These are phyloP conservation scores for Oncorhynchus keta DNA, from an alignment of 2,113 vertebrate genomes.

Conservation along the genomic window DNA sequence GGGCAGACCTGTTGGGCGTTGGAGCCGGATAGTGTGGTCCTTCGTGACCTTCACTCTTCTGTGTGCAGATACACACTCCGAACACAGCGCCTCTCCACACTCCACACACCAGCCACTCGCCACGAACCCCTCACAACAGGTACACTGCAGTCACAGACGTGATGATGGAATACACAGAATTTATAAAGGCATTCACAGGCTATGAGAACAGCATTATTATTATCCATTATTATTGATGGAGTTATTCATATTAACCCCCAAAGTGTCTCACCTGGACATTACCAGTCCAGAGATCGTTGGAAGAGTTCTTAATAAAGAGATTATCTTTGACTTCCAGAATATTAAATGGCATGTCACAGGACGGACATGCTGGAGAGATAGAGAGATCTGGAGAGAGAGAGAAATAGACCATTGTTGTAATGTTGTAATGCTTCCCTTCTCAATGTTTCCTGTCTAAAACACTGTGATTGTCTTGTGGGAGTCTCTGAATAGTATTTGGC, in stretches of 20 bases:
- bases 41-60: conserved; percentile 83
- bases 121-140: conserved; percentile 74
- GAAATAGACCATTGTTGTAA: too few species aligned
- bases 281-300: too few species aligned
- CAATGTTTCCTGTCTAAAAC: too few species aligned
- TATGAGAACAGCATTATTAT: too few species aligned
- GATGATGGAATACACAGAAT: neutral
- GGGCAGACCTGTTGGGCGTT: too few species aligned
- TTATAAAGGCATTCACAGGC: too few species aligned
- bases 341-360: conserved; percentile 34
- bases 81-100: conserved; percentile 81
- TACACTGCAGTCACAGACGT: conserved; percentile 38
- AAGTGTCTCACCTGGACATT: neutral
- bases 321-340: conserved; percentile 43
- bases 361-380: conserved; percentile 35
- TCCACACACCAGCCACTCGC: conserved; percentile 81
- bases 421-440: too few species aligned
- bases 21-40: conserved; percentile 70
- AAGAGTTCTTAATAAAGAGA: too few species aligned
- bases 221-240: too few species aligned
- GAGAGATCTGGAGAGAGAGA: neutral
- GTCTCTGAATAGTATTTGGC: too few species aligned
- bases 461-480: too few species aligned
- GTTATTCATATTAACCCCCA: neutral
- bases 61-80: conserved; percentile 81